Percentiles rank a stretch among this genome's conserved stretches.
Conservation (phyloP, 2,888 invertebrate genomes). For the Spicauda simplicius region DNA sequence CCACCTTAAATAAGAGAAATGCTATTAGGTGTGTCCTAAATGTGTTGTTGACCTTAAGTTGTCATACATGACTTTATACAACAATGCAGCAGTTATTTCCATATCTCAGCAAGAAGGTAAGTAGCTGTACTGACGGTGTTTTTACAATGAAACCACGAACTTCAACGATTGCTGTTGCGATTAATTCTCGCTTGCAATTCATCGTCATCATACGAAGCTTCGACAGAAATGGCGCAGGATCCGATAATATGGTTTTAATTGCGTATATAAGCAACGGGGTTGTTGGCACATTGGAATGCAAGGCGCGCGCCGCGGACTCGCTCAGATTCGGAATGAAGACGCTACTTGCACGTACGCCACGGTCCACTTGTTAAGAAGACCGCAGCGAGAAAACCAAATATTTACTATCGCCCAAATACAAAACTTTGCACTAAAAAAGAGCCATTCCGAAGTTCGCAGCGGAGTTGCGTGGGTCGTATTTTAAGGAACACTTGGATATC, state of each 20-base stretch:
- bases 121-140: no score
- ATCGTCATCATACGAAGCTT: constrained; percentile 50
- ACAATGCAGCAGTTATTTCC: no score
- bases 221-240: constrained; percentile 56
- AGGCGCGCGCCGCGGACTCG: constrained; percentile 53
- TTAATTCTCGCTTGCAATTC: constrained; percentile 13
- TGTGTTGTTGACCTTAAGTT: no score
- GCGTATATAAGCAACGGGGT: constrained; percentile 55
- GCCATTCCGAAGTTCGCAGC: constrained; percentile 65
- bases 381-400: constrained; percentile 72
- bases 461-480: constrained; percentile 60
- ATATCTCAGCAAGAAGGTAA: no score
- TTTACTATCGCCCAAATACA: constrained; percentile 74
- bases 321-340: constrained; percentile 63
- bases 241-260: constrained; percentile 77
- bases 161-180: no score
- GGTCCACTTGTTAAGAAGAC: constrained; percentile 72
- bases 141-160: no score
- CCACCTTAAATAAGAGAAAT: no score
- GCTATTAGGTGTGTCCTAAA: no score
- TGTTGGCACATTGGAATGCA: constrained; percentile 64
- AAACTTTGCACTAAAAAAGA: constrained; percentile 72
- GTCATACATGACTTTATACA: no score
- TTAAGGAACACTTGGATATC: constrained; percentile 46
- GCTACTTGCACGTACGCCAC: constrained; percentile 63